Evolutionary conservation across 2,797 vertebrate genomes (phyloP), one percentile per base, ranked within the genome.

Genomic region (Hipposideros larvatus): DNA sequence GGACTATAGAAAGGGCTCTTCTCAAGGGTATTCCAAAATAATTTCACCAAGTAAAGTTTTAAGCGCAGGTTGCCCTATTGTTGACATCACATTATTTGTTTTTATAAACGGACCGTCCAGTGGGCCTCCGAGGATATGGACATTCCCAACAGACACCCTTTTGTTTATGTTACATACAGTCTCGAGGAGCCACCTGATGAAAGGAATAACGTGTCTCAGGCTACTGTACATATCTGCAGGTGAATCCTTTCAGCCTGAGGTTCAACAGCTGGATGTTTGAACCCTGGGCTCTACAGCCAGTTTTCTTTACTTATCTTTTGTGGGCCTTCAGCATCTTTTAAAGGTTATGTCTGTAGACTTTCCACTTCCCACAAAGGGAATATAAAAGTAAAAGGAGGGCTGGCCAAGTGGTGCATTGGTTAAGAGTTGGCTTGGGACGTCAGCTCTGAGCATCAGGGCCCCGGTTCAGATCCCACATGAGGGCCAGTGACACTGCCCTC

Each of bases 131-230:
- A 5, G 34, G 21, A 14, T 16, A 28, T 5, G 11, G 22, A 28
- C 61, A 4, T 53, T 51, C 51, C 28, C 77, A 26, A 0, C 73
- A 59, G n/a, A 46, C 41, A 13, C 59, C 16, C 51, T 55, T 84
- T 65, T 48, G 65, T 18, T 16, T 31, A n/a, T n/a, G n/a, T n/a
- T n/a, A 14, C 7, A 0, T 11, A 11, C 9, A 57, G 2, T 82
- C 26, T 90, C 61, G 3, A 24, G 53, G 34, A 91, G 24, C 41
- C 48, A 2, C 37, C 37, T 3, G 6, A 24, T 51, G 37, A 37
- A 46, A 5, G 59, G 15, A 34, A 10, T 31, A 21, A 4, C 0
- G 0, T 18, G 28, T 28, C 53, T n/a, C 11, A 24, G 59, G 53
- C 75, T 46, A 13, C 11, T 26, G 8, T 7, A 5, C 19, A 28